Evolutionary conservation across 2,113 vertebrate genomes (phyloP).

Genomic region (Tyrannus savana): DNA sequence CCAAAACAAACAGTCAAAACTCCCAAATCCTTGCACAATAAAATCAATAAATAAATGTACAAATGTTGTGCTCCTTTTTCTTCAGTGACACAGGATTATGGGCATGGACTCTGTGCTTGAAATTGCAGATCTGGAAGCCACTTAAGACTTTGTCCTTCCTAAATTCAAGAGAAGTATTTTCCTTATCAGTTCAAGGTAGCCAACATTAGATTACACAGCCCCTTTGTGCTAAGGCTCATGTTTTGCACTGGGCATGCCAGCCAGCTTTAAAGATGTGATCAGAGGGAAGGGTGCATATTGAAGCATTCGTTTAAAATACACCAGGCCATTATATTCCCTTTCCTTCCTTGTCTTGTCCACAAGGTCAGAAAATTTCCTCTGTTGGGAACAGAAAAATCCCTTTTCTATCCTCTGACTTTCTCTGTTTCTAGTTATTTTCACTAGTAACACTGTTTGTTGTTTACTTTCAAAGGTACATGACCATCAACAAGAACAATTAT

Average conservation of each 20-base stretch:
- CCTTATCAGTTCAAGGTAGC: not conserved
- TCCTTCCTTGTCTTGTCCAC: not conserved
- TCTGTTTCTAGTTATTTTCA: not conserved
- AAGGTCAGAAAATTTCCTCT: constrained; percentile 10
- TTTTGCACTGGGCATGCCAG: not conserved
- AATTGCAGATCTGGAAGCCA: not conserved
- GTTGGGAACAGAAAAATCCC: not conserved
- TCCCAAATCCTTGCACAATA: not conserved
- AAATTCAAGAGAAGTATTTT: not conserved
- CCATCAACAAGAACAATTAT: not conserved
- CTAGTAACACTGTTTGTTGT: not conserved
- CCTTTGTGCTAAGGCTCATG: not conserved
- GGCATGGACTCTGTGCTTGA: not conserved
- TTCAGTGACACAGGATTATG: not conserved
- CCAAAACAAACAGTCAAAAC: not conserved
- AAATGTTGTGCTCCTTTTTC: not conserved
- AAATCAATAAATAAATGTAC: not conserved
- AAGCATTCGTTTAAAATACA: not conserved
- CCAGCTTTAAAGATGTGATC: not conserved
- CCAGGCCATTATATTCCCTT: not conserved
- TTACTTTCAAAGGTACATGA: constrained; percentile 6
- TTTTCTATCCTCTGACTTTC: not conserved
- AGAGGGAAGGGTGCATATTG: not conserved
- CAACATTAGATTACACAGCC: not conserved
- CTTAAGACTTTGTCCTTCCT: not conserved